Base-by-base conservation (phyloP, 2,888 invertebrate species). In the Dynastes hyllus region DNA sequence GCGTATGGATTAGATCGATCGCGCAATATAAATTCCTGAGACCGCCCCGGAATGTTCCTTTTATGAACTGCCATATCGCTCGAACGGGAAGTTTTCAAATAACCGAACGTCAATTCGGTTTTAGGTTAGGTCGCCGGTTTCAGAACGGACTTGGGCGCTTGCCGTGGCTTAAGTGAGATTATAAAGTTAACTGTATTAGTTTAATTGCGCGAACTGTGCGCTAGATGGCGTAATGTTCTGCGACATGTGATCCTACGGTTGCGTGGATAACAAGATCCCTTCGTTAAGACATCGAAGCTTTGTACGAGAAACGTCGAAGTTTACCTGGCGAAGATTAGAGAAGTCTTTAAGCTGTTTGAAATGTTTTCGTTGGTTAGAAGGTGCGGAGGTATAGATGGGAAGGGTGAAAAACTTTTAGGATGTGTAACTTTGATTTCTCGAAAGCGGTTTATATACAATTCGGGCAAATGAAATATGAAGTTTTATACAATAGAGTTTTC, bases 1-100 rank as follows among this genome's bases (percentile, higher is more conserved):
- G 3, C 76, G 79, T 70, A 76, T 81, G 82, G 79, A 83, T 81
- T 84, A 84, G 85, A 86, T 85, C 85, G 86, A 86, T 86, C 84
- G 83, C 84, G 83, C 85, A 87, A 87, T 87, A 87, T 87, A 87
- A 87, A 87, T 87, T 87, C 86, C 85, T 81, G 71, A 81, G 82
- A 80, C 83, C 85, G 55, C 55, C 2, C 85, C 81, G 86, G 86
- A 85, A 86, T 85, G 83, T 11, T 45, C 81, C 83, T 83, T 81
- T 84, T 85, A 84, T 84, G 84, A 84, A 84, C 83, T 81, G 81
- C 83, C 84, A 84, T 86, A 86, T 85, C 85, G 84, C 83, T 55
- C 40, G 22, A 29, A 13, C 13, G 65, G 81, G 86, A 86, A 86
- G 84, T 86, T 86, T 86, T 85, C 84, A 84, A 86, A 85, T 86